phyloP scores from a whole-genome alignment of 2,888 invertebrate species.

The Pterostichus niger region DNA sequence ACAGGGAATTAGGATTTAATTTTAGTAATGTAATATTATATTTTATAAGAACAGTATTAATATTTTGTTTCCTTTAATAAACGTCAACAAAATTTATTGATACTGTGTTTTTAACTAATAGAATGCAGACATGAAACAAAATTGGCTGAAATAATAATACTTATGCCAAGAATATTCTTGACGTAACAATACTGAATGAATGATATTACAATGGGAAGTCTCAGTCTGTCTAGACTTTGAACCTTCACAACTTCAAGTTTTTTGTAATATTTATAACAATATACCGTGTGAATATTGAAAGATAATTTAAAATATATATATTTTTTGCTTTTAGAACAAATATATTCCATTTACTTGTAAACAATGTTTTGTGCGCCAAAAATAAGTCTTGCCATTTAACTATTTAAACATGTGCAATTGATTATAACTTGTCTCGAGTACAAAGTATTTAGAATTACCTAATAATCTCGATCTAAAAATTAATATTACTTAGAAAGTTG shows the following conservation, averaged over 20 bases:
- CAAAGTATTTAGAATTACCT: neutral
- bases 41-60: no score
- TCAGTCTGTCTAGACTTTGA: neutral
- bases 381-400: neutral
- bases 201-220: neutral
- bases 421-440: neutral
- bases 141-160: no score
- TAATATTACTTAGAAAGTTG: conserved; percentile 31
- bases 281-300: neutral
- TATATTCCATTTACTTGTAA: neutral
- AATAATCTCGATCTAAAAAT: neutral
- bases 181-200: no score
- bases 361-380: neutral
- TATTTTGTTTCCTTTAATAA: no score
- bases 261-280: neutral
- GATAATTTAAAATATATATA: no score
- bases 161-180: no score
- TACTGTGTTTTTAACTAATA: neutral
- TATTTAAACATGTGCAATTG: neutral
- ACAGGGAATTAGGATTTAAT: no score
- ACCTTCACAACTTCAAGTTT: neutral
- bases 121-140: no score
- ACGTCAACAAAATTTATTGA: neutral
- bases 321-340: neutral
- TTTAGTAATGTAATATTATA: no score